Evolutionary conservation across 2,797 vertebrate species (phyloP).

Genomic region (Picus viridis): DNA sequence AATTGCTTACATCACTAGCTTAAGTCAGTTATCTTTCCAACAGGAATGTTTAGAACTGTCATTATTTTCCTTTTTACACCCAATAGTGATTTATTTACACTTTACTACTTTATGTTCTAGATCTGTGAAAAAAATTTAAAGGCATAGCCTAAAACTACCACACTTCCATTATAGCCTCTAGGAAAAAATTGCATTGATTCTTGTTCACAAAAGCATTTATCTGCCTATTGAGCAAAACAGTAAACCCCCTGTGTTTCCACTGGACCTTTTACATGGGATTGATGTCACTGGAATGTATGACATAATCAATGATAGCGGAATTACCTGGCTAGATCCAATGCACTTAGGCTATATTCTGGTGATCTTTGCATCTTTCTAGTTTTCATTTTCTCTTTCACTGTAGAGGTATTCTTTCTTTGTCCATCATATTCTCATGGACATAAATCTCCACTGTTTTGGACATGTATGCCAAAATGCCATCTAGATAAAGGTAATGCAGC

Average conservation of each 20-base stretch:
- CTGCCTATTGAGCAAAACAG: background rate
- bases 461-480: background rate
- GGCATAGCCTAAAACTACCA: no score
- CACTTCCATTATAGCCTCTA: background rate
- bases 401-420: background rate
- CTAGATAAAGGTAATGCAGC: background rate
- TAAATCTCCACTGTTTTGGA: background rate
- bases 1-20: no score
- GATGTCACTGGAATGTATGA: background rate
- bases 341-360: background rate
- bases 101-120: no score
- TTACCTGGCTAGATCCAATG: background rate
- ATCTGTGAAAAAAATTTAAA: no score
- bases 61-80: no score
- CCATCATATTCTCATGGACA: background rate
- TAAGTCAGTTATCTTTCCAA: no score
- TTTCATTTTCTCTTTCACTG: background rate
- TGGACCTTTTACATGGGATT: background rate
- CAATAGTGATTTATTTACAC: no score
- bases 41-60: no score
- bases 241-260: background rate
- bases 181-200: background rate
- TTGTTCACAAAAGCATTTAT: background rate
- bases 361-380: background rate
- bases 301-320: background rate